phyloP scores from a whole-genome alignment of 2,797 vertebrate species.

The Tapera naevia region DNA sequence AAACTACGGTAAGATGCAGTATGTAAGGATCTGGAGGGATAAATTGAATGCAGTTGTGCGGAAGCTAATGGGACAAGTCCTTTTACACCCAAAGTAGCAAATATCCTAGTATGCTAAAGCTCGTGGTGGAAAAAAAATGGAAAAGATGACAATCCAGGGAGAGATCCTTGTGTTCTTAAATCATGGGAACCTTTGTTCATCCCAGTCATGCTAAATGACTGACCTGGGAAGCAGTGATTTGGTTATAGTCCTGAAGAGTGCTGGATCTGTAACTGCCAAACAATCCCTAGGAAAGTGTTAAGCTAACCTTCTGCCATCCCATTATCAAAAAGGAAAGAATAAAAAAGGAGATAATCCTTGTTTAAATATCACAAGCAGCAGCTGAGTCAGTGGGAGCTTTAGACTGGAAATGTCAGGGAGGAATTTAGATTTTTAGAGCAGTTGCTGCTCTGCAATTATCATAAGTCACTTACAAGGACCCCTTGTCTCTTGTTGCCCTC shows the following conservation, averaged over 20 bases:
- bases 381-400: slow-evolving; percentile 62
- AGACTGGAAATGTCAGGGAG: slow-evolving; percentile 81
- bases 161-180: background rate
- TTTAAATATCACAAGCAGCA: slow-evolving; percentile 77
- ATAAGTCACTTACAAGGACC: slow-evolving; percentile 70
- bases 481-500: slow-evolving; percentile 47
- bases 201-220: background rate
- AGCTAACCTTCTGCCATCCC: slow-evolving; percentile 53
- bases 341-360: slow-evolving; percentile 70
- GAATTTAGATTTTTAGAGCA: slow-evolving; percentile 73
- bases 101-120: background rate
- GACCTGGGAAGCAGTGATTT: background rate
- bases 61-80: background rate
- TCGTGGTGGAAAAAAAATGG: background rate
- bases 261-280: background rate
- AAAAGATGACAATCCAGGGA: background rate
- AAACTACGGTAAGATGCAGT: background rate
- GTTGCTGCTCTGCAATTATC: slow-evolving; percentile 66
- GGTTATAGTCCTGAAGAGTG: background rate
- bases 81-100: background rate
- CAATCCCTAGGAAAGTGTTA: slow-evolving; percentile 68
- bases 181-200: background rate
- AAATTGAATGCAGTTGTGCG: background rate
- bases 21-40: background rate
- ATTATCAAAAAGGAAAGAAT: slow-evolving; percentile 63